Evolutionary conservation across 2,888 invertebrate genomes (phyloP).

Genomic region (Pristionchus mayeri): DNA sequence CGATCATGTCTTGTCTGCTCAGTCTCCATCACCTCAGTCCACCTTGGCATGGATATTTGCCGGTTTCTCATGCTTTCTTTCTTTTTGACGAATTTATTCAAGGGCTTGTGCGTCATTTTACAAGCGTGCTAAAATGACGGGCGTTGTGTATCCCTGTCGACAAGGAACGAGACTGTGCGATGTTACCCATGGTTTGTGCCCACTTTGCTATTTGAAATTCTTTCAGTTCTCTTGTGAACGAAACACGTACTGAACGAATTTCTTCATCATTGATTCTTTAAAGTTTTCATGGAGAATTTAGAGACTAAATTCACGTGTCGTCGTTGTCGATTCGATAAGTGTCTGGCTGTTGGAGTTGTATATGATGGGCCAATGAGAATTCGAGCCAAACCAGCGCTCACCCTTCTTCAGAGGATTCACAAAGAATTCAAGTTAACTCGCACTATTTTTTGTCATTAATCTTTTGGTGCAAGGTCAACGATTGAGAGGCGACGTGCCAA

Average conservation of each 20-base stretch:
- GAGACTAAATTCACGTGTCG: background rate
- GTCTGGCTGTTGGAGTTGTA: background rate
- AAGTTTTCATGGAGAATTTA: background rate
- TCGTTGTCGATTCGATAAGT: background rate
- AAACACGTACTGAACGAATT: background rate
- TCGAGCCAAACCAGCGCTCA: background rate
- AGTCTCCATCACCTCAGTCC: background rate
- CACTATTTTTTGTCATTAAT: too few relatives aligned
- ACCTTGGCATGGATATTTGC: constrained; percentile 21
- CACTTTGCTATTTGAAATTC: background rate
- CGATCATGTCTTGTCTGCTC: background rate
- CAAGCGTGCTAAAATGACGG: background rate
- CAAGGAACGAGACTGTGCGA: background rate
- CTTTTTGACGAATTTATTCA: background rate
- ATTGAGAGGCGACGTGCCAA: background rate
- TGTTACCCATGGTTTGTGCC: background rate
- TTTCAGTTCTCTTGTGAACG: too few relatives aligned
- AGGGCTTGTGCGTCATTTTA: constrained; percentile 14
- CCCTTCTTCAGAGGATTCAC: background rate
- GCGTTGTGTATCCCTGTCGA: background rate
- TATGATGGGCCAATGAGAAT: constrained; percentile 11
- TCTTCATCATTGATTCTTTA: background rate
- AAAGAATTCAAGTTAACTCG: background rate
- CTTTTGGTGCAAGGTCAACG: too few relatives aligned
- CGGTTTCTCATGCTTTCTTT: background rate